A percentile compares a stretch with the other conserved stretches of the same genome.
These are phyloP conservation scores for Ramazzottius varieornatus DNA, from an alignment of 2,888 invertebrate genomes.

Conservation along the genomic window DNA sequence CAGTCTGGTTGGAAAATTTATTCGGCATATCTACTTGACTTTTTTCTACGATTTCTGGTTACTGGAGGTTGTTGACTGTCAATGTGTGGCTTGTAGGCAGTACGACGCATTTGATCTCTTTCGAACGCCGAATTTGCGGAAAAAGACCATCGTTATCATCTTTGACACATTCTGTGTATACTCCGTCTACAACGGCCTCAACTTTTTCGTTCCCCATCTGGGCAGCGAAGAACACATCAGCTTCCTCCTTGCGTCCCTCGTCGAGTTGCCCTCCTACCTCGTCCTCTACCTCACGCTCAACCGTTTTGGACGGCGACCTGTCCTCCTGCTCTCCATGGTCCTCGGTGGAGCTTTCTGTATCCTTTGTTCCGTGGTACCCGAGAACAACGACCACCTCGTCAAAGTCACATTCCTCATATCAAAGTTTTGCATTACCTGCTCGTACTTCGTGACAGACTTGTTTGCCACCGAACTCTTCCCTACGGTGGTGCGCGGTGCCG, in stretches of 20 bases:
- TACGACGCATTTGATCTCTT: conserved; percentile 4
- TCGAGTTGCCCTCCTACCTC: neutral
- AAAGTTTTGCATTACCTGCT: conserved; percentile 48
- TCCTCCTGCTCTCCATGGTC: neutral
- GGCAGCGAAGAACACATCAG: conserved; percentile 6
- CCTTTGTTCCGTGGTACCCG: neutral
- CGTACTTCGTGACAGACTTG: conserved; percentile 49
- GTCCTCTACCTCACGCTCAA: conserved; percentile 1
- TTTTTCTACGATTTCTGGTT: too few species aligned
- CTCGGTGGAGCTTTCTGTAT: neutral
- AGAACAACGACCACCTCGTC: neutral
- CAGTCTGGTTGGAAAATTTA: too few species aligned
- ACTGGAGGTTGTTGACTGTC: too few species aligned
- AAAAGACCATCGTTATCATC: neutral
- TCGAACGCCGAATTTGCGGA: conserved; percentile 4
- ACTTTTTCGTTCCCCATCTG: conserved; percentile 5
- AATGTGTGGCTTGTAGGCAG: neutral
- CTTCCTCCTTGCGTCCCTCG: conserved; percentile 5
- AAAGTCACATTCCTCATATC: neutral
- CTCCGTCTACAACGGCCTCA: conserved; percentile 6
- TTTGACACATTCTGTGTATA: conserved; percentile 4
- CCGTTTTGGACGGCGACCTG: neutral
- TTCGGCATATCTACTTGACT: too few species aligned
- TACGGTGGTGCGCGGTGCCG: conserved; percentile 36
- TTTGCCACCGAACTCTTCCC: conserved; percentile 46